Conservation (phyloP, 2,888 invertebrate genomes). For the Dastarcus helophoroides region DNA sequence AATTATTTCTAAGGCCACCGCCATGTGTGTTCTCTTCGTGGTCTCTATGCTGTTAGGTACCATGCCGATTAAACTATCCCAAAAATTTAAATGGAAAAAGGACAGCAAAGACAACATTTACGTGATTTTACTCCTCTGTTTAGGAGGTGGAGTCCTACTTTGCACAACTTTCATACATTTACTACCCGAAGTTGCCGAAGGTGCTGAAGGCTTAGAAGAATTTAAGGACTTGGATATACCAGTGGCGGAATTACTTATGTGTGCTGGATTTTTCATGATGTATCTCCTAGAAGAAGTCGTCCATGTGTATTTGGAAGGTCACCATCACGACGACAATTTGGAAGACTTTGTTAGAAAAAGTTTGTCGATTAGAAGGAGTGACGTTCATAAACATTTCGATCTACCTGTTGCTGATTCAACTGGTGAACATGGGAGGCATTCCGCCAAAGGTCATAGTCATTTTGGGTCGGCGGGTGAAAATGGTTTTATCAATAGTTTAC, state of each 20-base stretch:
- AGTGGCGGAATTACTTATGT: slow-evolving; percentile 60
- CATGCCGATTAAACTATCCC: slow-evolving; percentile 58
- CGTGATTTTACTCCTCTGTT: slow-evolving; percentile 53
- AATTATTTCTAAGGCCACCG: slow-evolving; percentile 68
- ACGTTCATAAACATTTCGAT: slow-evolving; percentile 11
- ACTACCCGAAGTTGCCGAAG: slow-evolving; percentile 66
- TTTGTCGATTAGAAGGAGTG: slow-evolving; percentile 28
- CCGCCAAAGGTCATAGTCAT: too few relatives aligned
- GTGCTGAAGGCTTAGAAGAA: slow-evolving; percentile 48
- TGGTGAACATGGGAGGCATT: too few relatives aligned
- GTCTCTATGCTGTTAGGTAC: slow-evolving; percentile 67
- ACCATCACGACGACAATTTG: slow-evolving; percentile 27
- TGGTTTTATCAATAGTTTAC: slow-evolving; percentile 31
- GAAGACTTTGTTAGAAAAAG: slow-evolving; percentile 25
- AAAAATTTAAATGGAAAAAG: slow-evolving; percentile 50
- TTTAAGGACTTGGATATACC: slow-evolving; percentile 45
- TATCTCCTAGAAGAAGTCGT: slow-evolving; percentile 71
- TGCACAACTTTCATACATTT: slow-evolving; percentile 74
- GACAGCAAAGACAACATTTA: slow-evolving; percentile 41
- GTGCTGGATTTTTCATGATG: slow-evolving; percentile 64
- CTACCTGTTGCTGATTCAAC: too few relatives aligned
- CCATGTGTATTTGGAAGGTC: slow-evolving; percentile 52
- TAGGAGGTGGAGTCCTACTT: slow-evolving; percentile 75
- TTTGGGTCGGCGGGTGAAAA: too few relatives aligned
- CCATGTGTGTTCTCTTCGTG: slow-evolving; percentile 65